Base-by-base conservation (phyloP, 2,888 invertebrate genomes). In the Chesias legatella region DNA sequence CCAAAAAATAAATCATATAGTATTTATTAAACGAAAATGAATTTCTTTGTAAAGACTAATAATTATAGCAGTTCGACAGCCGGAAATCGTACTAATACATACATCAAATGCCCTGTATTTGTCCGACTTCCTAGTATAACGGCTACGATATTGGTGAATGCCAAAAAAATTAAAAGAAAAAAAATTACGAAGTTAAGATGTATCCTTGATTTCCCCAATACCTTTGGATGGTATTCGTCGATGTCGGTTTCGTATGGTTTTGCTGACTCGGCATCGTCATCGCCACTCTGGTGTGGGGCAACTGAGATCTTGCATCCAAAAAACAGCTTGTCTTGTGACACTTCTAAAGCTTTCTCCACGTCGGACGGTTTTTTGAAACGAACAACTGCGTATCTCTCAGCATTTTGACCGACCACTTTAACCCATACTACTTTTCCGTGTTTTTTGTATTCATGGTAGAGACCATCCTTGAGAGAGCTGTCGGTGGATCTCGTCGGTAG, bases 381-480 rank as follows among this genome's bases (percentile, higher is more conserved):
- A 46, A 89, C 88, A 64, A 98, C 93, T 55, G 98, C 98, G 84
- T 97, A 97, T 66, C 98, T 91, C 67, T 97, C 97, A 34, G 94
- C 93, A 58, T 94, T 96, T 66, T 95, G 94, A 11, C 98, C 98
- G 51, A 96, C 95, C 49, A 98, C 95, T 79, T 95, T 95, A 44
- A 98, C 97, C 92, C 96, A 96, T 62, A 96, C 95, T 64, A 98
- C 98, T 89, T 98, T 98, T 52, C 98, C 98, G 86, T 98, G 97
- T 78, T 98, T 98, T 90, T 98, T 98, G 91, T 98, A 98, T 88
- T 98, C 98, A 89, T 98, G 98, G 89, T 97, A 98, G 60, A 98
- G 92, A 58, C 98, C 98, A 89, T 98, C 98, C 89, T 98, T 97
- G 62, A 98, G 90, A 67, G 97, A 98, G 63, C 97, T 96, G 83